Base-by-base conservation (phyloP, 2,888 invertebrate genomes). In the Stomorhina lunata region DNA sequence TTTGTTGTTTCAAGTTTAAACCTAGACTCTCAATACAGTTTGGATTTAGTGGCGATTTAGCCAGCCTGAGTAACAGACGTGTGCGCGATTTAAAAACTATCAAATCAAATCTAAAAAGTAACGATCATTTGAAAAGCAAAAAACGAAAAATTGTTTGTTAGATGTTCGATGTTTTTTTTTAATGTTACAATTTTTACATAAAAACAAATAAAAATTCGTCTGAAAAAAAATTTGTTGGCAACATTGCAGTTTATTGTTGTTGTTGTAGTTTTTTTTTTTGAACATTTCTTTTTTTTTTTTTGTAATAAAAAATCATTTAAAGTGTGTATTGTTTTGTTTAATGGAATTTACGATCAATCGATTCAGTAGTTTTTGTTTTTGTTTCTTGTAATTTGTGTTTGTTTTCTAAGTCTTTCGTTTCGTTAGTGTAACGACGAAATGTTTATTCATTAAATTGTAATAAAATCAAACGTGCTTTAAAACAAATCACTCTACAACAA, bases 11-110 rank as follows among this genome's bases (percentile, higher is more conserved):
- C 83, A 85, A 84, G 84, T 84, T 85, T 85, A 84, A 84, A 76
- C 83, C 65, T 77, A 82, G 76, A 82, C 84, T 79, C 80, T 78
- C 81, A 80, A 82, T 75, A 84, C 81, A 75, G 61, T 76, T 81
- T 76, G 45, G 66, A 80, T 85, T 85, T 85, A 86, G 85, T 86
- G 84, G 84, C 84, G 80, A 72, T 85, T 85, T 71, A 84, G 84
- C 85, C 84, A 85, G 84, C 85, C 80, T 80, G 84, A 84, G 83
- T 43, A 81, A 73, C 81, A 84, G 85, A 86, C 85, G 85, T 85
- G 80, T 72, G 78, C 76, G 79, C 83, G 65, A 76, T 79, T 79
- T 79, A 6, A 71, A 45, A 53, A 68, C 6, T 65, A 65, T 77
- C 37, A 63, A 50, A 61, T 55, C 10, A 75, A 53, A 63, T 37